Percentiles rank a stretch among this genome's conserved stretches.
Evolutionary conservation across 2,113 vertebrate genomes (phyloP).

Genomic region (Erythrocercus mccallii): DNA sequence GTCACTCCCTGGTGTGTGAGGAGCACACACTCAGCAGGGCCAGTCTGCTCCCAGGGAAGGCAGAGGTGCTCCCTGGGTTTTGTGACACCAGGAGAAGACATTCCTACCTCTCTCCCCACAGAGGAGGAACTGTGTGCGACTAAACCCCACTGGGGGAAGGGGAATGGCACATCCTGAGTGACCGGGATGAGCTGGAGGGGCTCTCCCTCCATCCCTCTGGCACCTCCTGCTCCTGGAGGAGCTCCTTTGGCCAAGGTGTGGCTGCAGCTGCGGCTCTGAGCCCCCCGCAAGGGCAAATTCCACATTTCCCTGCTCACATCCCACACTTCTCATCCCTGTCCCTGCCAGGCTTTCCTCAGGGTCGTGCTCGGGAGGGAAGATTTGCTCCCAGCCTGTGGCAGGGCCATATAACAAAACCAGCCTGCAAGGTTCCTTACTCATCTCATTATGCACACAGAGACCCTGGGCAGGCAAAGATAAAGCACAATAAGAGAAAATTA

Average conservation of each 20-base stretch:
- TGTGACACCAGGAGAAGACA: neutral
- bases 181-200: neutral
- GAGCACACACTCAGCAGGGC: neutral
- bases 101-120: neutral
- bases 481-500: conserved; percentile 7
- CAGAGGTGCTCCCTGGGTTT: neutral
- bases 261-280: neutral
- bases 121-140: neutral
- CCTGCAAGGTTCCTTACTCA: conserved; percentile 53
- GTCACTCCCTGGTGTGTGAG: fast-evolving
- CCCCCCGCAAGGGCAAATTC: fast-evolving
- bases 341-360: neutral
- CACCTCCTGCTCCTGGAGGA: neutral
- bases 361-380: neutral
- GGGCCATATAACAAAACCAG: conserved; percentile 27
- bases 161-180: neutral
- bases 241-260: neutral
- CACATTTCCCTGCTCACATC: neutral
- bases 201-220: neutral
- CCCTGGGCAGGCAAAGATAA: conserved; percentile 15
- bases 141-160: neutral
- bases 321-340: neutral
- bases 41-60: neutral
- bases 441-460: conserved; percentile 41
- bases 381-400: neutral